Evolutionary conservation across 2,797 vertebrate genomes (phyloP).

Genomic region (Tapera naevia): DNA sequence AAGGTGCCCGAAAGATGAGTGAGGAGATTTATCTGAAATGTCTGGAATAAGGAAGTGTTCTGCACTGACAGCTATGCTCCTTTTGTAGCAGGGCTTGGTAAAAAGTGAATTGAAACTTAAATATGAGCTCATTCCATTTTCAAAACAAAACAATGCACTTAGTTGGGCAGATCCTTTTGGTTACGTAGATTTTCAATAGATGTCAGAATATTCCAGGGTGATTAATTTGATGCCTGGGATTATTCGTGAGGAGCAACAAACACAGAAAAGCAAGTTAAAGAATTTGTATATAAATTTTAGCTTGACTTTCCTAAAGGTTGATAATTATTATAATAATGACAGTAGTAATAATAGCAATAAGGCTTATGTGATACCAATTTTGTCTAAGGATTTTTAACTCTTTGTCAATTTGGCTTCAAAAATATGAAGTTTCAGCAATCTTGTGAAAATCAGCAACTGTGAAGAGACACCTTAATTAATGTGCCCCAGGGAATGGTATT

Average conservation of each 20-base stretch:
- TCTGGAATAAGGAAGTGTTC: background rate
- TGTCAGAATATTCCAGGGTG: background rate
- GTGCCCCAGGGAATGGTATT: background rate
- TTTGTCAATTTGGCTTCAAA: background rate
- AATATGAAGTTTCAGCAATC: background rate
- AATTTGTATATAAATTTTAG: background rate
- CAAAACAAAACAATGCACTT: background rate
- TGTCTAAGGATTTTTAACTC: background rate
- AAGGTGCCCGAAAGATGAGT: background rate
- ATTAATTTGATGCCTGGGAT: background rate
- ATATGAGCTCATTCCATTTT: background rate
- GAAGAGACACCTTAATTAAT: background rate
- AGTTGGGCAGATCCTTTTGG: background rate
- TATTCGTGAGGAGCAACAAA: background rate
- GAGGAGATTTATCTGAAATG: background rate
- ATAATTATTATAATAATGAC: background rate
- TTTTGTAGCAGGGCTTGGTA: background rate
- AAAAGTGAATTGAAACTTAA: background rate
- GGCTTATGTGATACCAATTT: background rate
- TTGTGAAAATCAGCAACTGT: background rate
- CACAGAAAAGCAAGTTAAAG: background rate
- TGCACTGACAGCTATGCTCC: background rate
- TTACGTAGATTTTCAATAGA: background rate
- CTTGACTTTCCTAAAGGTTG: background rate
- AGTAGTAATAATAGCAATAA: background rate